phyloP scores from a whole-genome alignment of 2,797 vertebrate genomes.

The Acipenser ruthenus region DNA sequence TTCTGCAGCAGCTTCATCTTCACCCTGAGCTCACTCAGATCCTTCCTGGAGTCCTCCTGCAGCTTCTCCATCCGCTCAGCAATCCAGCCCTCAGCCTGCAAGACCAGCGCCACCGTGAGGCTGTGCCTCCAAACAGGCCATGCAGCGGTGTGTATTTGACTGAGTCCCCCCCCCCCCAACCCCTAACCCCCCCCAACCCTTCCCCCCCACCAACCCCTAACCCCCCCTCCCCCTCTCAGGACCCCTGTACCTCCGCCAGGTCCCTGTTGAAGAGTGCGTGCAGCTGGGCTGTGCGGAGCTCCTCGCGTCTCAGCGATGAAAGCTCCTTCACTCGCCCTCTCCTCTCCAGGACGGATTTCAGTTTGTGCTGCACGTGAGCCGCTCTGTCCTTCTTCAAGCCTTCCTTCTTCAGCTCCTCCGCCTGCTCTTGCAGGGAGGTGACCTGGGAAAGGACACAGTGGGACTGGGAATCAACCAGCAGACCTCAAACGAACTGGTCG shows the following conservation, averaged over 20 bases:
- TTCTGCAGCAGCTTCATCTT: conserved; percentile 77
- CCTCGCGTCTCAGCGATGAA: conserved; percentile 51
- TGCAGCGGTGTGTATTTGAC: background rate
- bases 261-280: conserved; percentile 62
- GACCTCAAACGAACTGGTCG: no score
- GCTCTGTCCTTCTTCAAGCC: conserved; percentile 42
- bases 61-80: conserved; percentile 67
- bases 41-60: conserved; percentile 55
- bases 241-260: conserved; percentile 59
- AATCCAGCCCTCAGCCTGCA: conserved; percentile 76
- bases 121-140: background rate
- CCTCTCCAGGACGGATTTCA: conserved; percentile 44
- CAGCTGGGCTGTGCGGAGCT: conserved; percentile 58
- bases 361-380: conserved; percentile 42
- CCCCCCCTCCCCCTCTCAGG: no score
- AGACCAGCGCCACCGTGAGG: background rate
- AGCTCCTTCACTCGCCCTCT: conserved; percentile 59
- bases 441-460: conserved; percentile 43
- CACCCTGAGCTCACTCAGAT: conserved; percentile 58
- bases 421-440: conserved; percentile 59
- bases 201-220: no score
- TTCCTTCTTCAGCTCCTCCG: conserved; percentile 42
- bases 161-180: background rate
- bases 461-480: no score
- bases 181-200: no score